Base-by-base conservation (phyloP, 2,797 vertebrate species). In the Valencia hispanica region DNA sequence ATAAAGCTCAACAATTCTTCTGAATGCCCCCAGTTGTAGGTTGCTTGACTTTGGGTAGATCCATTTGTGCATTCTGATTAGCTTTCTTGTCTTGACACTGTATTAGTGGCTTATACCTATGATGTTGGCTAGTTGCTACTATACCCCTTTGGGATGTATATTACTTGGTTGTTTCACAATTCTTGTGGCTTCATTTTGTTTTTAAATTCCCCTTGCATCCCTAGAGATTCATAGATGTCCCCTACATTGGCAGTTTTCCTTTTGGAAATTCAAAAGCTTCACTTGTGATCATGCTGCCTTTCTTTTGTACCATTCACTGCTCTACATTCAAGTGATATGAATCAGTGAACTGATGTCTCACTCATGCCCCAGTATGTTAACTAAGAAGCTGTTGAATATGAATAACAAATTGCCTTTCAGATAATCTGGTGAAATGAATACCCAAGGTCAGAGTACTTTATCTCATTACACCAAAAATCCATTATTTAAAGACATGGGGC, bases 391-490 rank as follows among this genome's bases (percentile, higher is more conserved):
- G 17, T 41, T 80, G 14, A 59, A 66, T 68, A 45, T 59, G 27
- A 61, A 3, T 72, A 43, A 50, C 3, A 55, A 48, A 45, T 32
- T 48, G 22, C 27, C n/a, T 68, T 66, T 66, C n/a, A 10, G 20
- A 22, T 51, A 32, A 73, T 73, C 51, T 61, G 39, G 9, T 69
- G 27, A 75, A 68, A 30, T 55, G 41, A 74, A 68, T 53, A 55
- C 18, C 47, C 57, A 6, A 84, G 55, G 69, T 81, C 41, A 70
- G 59, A 73, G 55, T 68, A 68, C 12, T 18, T 43, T 32, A 78
- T 75, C 41, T 65, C 27, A 80, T 75, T 36, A 75, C 68, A 70
- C 22, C 10, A 51, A 41, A 73, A 77, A 65, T 71, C 27, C 27
- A 68, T 45, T 68, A 68, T 14, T 45, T 10, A 30, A 27, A 68